Evolutionary conservation across 2,888 invertebrate species (phyloP).

Genomic region (Noctua fimbriata): DNA sequence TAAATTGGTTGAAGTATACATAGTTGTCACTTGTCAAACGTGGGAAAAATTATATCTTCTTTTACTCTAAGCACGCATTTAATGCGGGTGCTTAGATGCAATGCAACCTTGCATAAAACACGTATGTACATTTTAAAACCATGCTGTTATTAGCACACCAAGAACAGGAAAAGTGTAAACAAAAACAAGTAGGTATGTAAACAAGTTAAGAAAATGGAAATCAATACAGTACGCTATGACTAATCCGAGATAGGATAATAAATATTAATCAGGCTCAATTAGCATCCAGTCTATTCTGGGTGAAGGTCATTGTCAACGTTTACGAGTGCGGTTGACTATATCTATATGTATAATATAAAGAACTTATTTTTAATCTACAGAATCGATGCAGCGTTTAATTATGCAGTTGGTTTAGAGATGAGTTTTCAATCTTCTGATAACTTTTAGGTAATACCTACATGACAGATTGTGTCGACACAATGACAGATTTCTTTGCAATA

Average conservation of each 20-base stretch:
- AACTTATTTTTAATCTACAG: conserved; percentile 17
- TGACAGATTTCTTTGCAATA: too few species aligned
- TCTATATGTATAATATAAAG: background rate
- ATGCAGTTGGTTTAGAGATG: background rate
- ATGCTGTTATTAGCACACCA: background rate
- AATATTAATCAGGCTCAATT: conserved; percentile 53
- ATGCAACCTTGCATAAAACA: conserved; percentile 1
- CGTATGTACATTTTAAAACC: background rate
- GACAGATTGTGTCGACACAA: too few species aligned
- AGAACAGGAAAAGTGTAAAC: conserved; percentile 2
- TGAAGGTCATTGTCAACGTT: conserved; percentile 44
- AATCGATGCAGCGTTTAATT: conserved; percentile 11
- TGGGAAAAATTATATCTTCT: background rate
- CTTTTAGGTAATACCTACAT: too few species aligned
- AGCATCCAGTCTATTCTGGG: conserved; percentile 34
- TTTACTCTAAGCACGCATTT: background rate
- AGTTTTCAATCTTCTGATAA: background rate
- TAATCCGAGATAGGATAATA: conserved; percentile 40
- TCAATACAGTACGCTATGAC: conserved; percentile 38
- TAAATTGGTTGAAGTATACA: background rate
- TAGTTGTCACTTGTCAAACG: background rate
- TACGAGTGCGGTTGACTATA: background rate
- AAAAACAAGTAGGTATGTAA: background rate
- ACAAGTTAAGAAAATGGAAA: conserved; percentile 39
- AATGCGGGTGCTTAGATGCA: background rate